phyloP scores from a whole-genome alignment of 2,888 invertebrate species.

The Rutpela maculata region DNA sequence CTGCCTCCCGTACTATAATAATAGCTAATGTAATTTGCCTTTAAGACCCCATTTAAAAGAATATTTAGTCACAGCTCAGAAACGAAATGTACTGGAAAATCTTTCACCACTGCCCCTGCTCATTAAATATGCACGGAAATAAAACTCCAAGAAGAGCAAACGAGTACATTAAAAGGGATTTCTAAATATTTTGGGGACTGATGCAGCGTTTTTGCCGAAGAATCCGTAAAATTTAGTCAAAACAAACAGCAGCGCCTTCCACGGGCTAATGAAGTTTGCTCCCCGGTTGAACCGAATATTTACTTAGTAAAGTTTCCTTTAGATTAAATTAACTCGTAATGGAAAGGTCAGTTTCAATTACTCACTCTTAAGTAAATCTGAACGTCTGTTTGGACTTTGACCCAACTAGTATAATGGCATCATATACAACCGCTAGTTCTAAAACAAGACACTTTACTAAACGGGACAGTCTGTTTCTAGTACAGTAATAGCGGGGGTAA shows the following conservation, averaged over 20 bases:
- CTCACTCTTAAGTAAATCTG: conserved; percentile 6
- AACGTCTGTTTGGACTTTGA: background rate
- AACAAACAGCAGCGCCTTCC: background rate
- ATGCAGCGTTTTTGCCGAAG: background rate
- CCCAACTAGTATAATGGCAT: background rate
- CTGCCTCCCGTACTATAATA: too few relatives aligned
- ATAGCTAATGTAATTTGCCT: too few relatives aligned
- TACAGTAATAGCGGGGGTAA: too few relatives aligned
- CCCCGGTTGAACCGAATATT: background rate
- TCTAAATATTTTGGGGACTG: too few relatives aligned
- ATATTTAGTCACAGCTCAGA: too few relatives aligned
- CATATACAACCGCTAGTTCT: background rate
- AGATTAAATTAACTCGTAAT: conserved; percentile 2
- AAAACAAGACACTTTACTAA: background rate
- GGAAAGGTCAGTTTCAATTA: conserved; percentile 11
- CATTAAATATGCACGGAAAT: too few relatives aligned
- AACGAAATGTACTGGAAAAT: too few relatives aligned
- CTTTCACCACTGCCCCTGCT: too few relatives aligned
- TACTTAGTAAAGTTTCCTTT: background rate
- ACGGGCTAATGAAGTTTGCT: background rate
- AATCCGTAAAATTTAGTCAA: background rate
- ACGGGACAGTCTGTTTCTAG: background rate
- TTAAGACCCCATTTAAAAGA: too few relatives aligned
- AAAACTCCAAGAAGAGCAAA: too few relatives aligned
- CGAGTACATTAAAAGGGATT: too few relatives aligned